Evolutionary conservation across 2,113 vertebrate genomes (phyloP).

Genomic region (Oceanodroma tethys): DNA sequence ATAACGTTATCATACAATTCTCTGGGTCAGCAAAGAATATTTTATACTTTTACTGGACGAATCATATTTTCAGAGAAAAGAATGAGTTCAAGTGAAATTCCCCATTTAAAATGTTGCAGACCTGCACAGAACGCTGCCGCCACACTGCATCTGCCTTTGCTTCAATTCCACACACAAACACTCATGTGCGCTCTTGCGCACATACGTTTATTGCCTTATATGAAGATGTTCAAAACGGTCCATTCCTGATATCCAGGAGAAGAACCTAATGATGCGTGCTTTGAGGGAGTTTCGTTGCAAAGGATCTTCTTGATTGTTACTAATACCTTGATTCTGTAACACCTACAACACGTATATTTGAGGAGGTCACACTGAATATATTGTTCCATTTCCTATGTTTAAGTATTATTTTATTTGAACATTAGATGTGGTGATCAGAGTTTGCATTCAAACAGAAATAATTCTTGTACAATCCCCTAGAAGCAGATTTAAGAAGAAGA

Average conservation of each 20-base stretch:
- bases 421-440: neutral
- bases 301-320: conserved; percentile 69
- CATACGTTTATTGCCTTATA: conserved; percentile 82
- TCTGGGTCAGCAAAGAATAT: neutral
- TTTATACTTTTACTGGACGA: neutral
- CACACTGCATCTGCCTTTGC: neutral
- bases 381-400: neutral
- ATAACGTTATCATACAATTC: neutral
- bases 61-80: neutral
- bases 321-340: conserved; percentile 58
- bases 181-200: conserved; percentile 56
- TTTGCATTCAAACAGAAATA: neutral
- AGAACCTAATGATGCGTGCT: conserved; percentile 72
- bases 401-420: neutral
- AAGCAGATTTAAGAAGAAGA: neutral
- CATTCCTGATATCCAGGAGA: conserved; percentile 78
- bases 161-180: neutral
- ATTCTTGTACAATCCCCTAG: neutral
- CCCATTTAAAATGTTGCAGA: neutral
- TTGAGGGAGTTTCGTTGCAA: conserved; percentile 69
- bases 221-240: conserved; percentile 69
- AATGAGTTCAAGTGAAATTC: neutral
- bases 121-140: conserved; percentile 61
- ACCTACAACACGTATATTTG: conserved; percentile 63
- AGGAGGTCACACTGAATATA: neutral